Percentiles rank a stretch among this genome's conserved stretches.
Evolutionary conservation across 2,797 vertebrate genomes (phyloP).

Genomic region (Cyclopterus lumpus): DNA sequence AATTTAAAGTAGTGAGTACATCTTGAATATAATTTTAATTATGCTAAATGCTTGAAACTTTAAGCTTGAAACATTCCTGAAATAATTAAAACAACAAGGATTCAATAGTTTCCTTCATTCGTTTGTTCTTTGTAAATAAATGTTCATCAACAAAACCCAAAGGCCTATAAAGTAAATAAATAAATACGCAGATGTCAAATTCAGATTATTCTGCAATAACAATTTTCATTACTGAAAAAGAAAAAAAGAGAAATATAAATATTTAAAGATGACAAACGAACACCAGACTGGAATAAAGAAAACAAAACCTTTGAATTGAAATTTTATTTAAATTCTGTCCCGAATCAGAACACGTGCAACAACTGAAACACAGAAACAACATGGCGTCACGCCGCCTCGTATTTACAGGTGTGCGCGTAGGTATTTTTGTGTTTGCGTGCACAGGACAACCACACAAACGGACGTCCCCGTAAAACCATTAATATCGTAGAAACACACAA

Average conservation of each 20-base stretch:
- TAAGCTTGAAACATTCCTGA: too few species aligned
- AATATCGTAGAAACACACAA: constrained; percentile 13
- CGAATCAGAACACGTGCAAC: constrained; percentile 71
- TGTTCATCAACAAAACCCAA: too few species aligned
- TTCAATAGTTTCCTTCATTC: not conserved
- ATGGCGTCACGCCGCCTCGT: constrained; percentile 29
- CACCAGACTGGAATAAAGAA: constrained; percentile 15
- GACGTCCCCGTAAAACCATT: constrained; percentile 31
- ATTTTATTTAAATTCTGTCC: constrained; percentile 66
- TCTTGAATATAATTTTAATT: too few species aligned
- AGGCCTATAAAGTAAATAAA: too few species aligned
- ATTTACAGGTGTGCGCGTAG: constrained; percentile 53
- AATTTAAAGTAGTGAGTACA: too few species aligned
- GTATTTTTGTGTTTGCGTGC: constrained; percentile 30
- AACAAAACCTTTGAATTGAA: constrained; percentile 55
- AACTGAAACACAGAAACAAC: constrained; percentile 61
- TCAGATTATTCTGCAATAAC: not conserved
- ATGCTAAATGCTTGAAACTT: too few species aligned
- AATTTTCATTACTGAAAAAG: too few species aligned
- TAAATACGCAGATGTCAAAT: too few species aligned
- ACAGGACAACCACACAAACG: constrained; percentile 41
- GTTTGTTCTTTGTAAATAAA: too few species aligned
- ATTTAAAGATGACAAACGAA: constrained; percentile 9
- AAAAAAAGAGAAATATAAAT: too few species aligned
- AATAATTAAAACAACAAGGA: too few species aligned